phyloP scores from a whole-genome alignment of 2,113 vertebrate species.

The Lophotis ruficrista region DNA sequence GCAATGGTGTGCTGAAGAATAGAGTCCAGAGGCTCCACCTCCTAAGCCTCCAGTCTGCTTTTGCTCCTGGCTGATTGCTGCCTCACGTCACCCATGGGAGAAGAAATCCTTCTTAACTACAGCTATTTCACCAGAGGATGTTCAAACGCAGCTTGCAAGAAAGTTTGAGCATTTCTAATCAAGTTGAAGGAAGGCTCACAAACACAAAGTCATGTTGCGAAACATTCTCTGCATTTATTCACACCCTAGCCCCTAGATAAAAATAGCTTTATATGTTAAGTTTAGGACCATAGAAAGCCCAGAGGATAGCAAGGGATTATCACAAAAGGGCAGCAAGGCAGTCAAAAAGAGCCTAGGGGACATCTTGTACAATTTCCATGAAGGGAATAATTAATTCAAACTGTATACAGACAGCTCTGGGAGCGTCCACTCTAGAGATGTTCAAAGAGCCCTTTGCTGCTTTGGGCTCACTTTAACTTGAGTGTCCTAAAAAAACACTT shows the following conservation, averaged over 20 bases:
- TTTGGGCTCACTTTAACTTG: constrained; percentile 32
- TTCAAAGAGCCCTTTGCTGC: constrained; percentile 59
- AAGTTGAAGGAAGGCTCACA: constrained; percentile 7
- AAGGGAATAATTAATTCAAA: constrained; percentile 54
- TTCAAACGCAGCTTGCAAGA: constrained; percentile 1
- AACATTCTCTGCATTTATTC: constrained; percentile 59
- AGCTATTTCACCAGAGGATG: background rate
- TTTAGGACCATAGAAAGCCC: constrained; percentile 57
- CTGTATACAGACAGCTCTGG: constrained; percentile 35
- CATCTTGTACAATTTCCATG: constrained; percentile 48
- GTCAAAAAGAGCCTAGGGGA: constrained; percentile 39
- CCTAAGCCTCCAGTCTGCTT: background rate
- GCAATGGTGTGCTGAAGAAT: background rate
- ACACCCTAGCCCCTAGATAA: constrained; percentile 63
- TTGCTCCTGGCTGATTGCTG: background rate
- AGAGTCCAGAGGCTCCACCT: background rate
- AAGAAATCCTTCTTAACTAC: background rate
- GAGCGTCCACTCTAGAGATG: constrained; percentile 45
- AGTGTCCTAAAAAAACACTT: constrained; percentile 48
- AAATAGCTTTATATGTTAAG: constrained; percentile 67
- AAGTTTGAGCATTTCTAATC: constrained; percentile 14
- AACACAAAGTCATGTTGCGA: constrained; percentile 47
- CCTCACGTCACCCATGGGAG: accelerated
- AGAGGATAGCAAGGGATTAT: constrained; percentile 66
- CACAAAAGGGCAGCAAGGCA: constrained; percentile 60